A percentile compares a stretch with the other conserved stretches of the same genome.
Evolutionary conservation across 92 coral and sea anemone genomes (phyloP).

Genomic region (Zoanthus gigantus): DNA sequence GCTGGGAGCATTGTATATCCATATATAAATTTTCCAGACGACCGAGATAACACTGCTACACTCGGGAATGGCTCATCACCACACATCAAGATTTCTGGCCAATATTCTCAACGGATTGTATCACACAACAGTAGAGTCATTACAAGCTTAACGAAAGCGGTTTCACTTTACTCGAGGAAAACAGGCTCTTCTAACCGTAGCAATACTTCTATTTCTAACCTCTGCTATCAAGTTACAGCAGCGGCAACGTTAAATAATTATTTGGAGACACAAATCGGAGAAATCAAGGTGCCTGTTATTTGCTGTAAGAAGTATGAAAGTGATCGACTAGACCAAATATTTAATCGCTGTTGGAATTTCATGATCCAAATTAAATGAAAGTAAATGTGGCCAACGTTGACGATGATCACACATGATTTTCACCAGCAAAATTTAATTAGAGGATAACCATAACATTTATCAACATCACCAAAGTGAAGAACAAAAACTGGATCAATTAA

Average conservation of each 20-base stretch:
- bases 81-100: conserved; percentile 24
- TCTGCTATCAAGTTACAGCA: conserved; percentile 28
- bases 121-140: conserved; percentile 12
- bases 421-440: too few species aligned
- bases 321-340: conserved; percentile 19
- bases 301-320: conserved; percentile 12
- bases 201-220: conserved; percentile 6
- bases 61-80: conserved; percentile 17
- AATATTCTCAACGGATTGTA: conserved; percentile 22
- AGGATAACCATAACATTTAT: too few species aligned
- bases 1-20: conserved; percentile 11
- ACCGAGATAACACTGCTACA: conserved; percentile 18
- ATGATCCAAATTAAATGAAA: too few species aligned
- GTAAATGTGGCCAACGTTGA: too few species aligned
- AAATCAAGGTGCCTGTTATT: conserved; percentile 10
- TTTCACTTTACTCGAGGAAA: conserved; percentile 16
- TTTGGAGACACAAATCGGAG: conserved; percentile 22
- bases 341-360: too few species aligned
- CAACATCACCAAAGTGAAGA: conserved; percentile 24
- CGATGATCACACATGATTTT: too few species aligned
- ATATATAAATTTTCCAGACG: conserved; percentile 2
- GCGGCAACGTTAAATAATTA: conserved; percentile 15
- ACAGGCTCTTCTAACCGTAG: conserved; percentile 12
- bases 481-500: conserved; percentile 14
- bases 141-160: conserved; percentile 1